Evolutionary conservation across 1,140 invertebrate species (phyloP), one percentile per base, ranked within the genome.

Genomic region (Trissolcus basalis): DNA sequence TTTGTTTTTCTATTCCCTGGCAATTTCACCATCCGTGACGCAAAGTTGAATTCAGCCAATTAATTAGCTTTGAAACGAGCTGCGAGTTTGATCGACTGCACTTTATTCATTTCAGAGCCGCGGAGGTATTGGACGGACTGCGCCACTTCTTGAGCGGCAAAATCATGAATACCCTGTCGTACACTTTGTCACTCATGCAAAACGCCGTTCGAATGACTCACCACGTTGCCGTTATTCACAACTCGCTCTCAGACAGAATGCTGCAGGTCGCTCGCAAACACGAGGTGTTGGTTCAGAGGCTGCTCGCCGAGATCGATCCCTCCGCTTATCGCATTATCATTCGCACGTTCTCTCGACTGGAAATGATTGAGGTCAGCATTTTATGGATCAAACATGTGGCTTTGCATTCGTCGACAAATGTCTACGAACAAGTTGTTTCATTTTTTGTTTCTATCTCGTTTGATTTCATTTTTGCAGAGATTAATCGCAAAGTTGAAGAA

Each of bases 211-310:
- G 39, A 67, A 81, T 82, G 60, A 60, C 78, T 43, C 81, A 87
- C 47, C 85, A 87, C 48, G 67, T 82, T 4, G 81, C 80, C 1
- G 68, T 86, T 11, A 73, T 86, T 70, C 80, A 87, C 54, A 67
- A 77, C 19, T 80, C 85, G 14, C 78, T 76, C 10, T 1, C 63
- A 0, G 39, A 59, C 6, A 83, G 75, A 54, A 63, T 87, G 13
- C 78, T 82, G 15, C 71, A 80, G 39, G 61, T 85, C 12, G 70
- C 80, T 3, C 47, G 50, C 5, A 80, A 76, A 14, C 82, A 87
- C 56, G 48, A 78, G 0, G 51, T 70, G 5, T 69, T 83, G 7
- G 82, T 87, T 4, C 56, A 84, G 27, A 69, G 74, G 16, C 74
- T 87, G n/a, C 10, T 86, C 0, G 79, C 44, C n/a, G 74, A 75